phyloP scores from a whole-genome alignment of 2,888 invertebrate species.

The Thysanoteuthis rhombus region DNA sequence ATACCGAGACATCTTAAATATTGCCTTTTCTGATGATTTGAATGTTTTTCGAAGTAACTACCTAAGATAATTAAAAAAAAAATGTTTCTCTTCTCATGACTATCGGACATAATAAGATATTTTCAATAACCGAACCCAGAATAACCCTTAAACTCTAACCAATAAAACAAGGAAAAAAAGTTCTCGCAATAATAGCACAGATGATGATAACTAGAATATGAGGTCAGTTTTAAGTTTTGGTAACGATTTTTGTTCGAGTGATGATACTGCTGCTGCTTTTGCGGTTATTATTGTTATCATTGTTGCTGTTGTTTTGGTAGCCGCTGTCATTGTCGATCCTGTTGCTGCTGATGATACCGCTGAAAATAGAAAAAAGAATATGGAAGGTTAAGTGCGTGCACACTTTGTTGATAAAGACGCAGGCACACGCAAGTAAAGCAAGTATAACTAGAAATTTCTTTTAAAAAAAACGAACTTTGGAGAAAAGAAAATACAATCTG shows the following conservation, averaged over 20 bases:
- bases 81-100: neutral
- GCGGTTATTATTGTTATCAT: neutral
- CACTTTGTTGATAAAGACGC: too few relatives aligned
- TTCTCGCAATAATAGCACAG: neutral
- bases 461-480: too few relatives aligned
- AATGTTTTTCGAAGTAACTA: neutral
- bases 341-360: constrained; percentile 12
- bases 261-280: neutral
- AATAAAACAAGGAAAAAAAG: neutral
- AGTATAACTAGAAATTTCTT: too few relatives aligned
- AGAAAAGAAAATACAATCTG: too few relatives aligned
- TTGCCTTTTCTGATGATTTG: neutral
- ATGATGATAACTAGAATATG: neutral
- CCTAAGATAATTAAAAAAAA: neutral
- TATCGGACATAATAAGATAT: neutral
- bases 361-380: neutral
- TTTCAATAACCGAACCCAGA: neutral
- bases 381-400: neutral
- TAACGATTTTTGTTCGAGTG: neutral
- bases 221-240: neutral
- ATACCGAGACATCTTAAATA: neutral
- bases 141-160: neutral
- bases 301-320: neutral
- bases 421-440: too few relatives aligned
- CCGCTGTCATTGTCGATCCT: neutral